Percentiles rank a stretch among this genome's conserved stretches.
Conservation (phyloP, 64 coral and sea anemone species). For the Anthopleura sola region DNA sequence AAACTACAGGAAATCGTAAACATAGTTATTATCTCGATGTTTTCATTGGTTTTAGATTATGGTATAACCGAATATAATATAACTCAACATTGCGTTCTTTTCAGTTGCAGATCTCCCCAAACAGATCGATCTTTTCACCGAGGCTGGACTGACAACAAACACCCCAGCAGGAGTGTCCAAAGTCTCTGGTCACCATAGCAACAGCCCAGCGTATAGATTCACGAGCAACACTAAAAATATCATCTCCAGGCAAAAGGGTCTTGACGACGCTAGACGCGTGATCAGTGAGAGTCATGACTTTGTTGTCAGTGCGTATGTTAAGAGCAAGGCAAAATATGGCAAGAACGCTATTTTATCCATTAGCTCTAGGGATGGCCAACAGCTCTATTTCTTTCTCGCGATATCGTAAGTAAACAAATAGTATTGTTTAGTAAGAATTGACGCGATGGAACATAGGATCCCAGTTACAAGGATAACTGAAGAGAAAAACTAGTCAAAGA, state of each 20-base stretch:
- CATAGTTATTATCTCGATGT: too few species aligned
- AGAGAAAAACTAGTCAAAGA: neutral
- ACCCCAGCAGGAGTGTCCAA: slow-evolving; percentile 10
- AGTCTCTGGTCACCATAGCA: slow-evolving; percentile 26
- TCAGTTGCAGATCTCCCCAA: slow-evolving; percentile 30
- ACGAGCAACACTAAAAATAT: neutral
- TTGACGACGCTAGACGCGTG: slow-evolving; percentile 24
- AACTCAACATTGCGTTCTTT: neutral
- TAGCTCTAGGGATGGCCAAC: neutral
- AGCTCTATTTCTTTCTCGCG: slow-evolving; percentile 16
- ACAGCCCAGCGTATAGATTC: slow-evolving; percentile 38
- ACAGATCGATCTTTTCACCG: slow-evolving; percentile 40
- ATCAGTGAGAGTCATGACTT: slow-evolving; percentile 62
- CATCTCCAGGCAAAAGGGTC: slow-evolving; percentile 39
- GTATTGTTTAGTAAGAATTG: neutral
- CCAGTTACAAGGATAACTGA: neutral
- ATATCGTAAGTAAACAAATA: slow-evolving; percentile 56
- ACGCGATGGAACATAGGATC: too few species aligned
- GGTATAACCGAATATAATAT: too few species aligned
- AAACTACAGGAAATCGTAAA: too few species aligned
- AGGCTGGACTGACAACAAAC: slow-evolving; percentile 28
- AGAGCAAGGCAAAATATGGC: neutral
- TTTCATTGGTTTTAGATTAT: too few species aligned
- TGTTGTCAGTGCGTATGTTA: slow-evolving; percentile 47
- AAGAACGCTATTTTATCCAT: slow-evolving; percentile 55